These are phyloP conservation scores for Lateolabrax maculatus DNA, from an alignment of 2,797 vertebrate species.

Conservation along the genomic window DNA sequence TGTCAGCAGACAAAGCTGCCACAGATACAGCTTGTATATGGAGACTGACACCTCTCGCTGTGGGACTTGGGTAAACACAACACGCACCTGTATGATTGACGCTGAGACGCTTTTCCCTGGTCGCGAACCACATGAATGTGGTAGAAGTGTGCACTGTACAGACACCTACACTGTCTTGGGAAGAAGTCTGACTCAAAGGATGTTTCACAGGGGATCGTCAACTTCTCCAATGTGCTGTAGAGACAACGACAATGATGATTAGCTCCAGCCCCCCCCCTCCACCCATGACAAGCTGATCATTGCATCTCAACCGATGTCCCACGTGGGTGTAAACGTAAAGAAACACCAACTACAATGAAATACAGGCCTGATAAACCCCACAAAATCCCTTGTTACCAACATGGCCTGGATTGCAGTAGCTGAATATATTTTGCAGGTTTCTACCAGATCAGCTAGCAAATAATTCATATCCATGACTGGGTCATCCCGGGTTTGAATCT, in stretches of 20 bases:
- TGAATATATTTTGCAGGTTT: conserved; percentile 17
- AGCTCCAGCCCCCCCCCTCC: conserved; percentile 3
- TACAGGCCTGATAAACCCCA: conserved; percentile 5
- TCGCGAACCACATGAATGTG: conserved; percentile 32
- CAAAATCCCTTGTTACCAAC: not conserved
- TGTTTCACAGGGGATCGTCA: conserved; percentile 37
- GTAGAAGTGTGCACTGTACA: conserved; percentile 41
- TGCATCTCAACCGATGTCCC: not conserved
- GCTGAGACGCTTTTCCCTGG: conserved; percentile 27
- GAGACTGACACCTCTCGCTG: conserved; percentile 68
- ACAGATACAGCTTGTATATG: conserved; percentile 48
- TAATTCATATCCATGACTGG: not conserved
- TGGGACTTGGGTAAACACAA: conserved; percentile 67
- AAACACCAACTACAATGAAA: not conserved
- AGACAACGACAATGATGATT: conserved; percentile 26
- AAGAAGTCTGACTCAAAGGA: conserved; percentile 30
- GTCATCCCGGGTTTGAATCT: not conserved
- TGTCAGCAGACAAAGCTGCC: conserved; percentile 74
- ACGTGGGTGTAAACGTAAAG: not conserved
- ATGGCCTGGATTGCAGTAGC: not conserved
- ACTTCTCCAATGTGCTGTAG: conserved; percentile 1
- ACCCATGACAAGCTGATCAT: not conserved
- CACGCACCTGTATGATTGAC: conserved; percentile 68
- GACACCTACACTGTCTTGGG: conserved; percentile 36
- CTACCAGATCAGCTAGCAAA: not conserved